A percentile compares a stretch with the other conserved stretches of the same genome.
Conservation (phyloP, 2,797 vertebrate genomes). For the Sebastes goodei region DNA sequence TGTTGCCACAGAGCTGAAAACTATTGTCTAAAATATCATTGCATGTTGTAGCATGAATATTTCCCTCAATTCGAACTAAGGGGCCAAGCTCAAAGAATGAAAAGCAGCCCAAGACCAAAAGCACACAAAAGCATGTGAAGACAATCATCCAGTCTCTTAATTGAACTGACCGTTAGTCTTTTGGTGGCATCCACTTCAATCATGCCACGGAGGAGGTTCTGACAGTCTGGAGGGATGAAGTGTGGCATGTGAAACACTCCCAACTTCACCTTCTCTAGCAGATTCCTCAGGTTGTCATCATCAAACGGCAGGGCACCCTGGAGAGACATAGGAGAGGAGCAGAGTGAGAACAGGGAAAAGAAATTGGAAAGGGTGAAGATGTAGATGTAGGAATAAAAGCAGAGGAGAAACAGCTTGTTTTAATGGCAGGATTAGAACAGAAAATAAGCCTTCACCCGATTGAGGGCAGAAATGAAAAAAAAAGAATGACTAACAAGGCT, state of each 20-base stretch:
- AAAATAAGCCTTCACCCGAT: constrained; percentile 21
- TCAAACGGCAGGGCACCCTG: constrained; percentile 97
- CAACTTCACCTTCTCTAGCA: constrained; percentile 98
- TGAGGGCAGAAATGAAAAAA: constrained; percentile 20
- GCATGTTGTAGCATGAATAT: background rate
- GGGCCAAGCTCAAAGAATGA: background rate
- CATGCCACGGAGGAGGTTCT: constrained; percentile 97
- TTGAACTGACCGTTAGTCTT: constrained; percentile 89
- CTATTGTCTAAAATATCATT: background rate
- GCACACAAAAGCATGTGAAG: background rate
- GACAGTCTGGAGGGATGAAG: constrained; percentile 99
- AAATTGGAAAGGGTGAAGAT: constrained; percentile 24
- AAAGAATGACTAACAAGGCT: constrained; percentile 26
- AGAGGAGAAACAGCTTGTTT: background rate
- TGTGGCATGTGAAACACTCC: constrained; percentile 99
- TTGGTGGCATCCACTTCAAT: constrained; percentile 97
- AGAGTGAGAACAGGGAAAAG: constrained; percentile 34
- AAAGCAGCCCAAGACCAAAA: background rate
- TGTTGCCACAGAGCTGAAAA: background rate
- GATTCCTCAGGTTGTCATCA: constrained; percentile 97
- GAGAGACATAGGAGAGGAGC: constrained; percentile 28
- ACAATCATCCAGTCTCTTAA: background rate
- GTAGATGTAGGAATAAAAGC: constrained; percentile 41
- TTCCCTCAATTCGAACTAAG: background rate
- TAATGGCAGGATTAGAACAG: background rate